Evolutionary conservation across 2,113 vertebrate genomes (phyloP).

Genomic region (Notothenia rossii): DNA sequence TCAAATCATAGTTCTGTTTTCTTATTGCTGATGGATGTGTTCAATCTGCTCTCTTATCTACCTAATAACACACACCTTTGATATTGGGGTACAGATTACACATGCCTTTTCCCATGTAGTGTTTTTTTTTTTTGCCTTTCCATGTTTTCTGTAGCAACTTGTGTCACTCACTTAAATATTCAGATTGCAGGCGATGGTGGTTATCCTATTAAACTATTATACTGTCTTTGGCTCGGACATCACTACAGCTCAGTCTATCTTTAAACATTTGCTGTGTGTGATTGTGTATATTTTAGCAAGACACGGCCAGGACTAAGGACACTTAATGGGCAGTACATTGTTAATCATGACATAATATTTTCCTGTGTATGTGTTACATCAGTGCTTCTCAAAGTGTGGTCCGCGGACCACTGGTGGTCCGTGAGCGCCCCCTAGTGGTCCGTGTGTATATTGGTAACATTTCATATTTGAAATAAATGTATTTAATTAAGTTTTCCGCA

Average conservation of each 20-base stretch:
- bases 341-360: slow-evolving; percentile 10
- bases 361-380: no score
- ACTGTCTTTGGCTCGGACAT: slow-evolving; percentile 19
- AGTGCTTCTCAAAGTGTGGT: no score
- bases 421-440: no score
- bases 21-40: not conserved
- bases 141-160: slow-evolving; percentile 34
- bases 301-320: slow-evolving; percentile 5
- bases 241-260: slow-evolving; percentile 21
- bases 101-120: not conserved
- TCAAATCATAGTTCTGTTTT: not conserved
- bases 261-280: slow-evolving; percentile 18
- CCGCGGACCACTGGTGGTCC: no score
- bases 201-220: slow-evolving; percentile 20
- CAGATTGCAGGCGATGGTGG: slow-evolving; percentile 22
- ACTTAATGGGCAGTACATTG: slow-evolving; percentile 11
- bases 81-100: not conserved
- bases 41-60: not conserved
- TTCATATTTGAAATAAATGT: no score
- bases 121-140: slow-evolving; percentile 1
- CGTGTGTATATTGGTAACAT: no score
- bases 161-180: slow-evolving; percentile 22
- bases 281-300: slow-evolving; percentile 29
- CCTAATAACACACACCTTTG: not conserved
- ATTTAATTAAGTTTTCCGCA: no score